Percentiles rank a stretch among this genome's conserved stretches.
These are phyloP conservation scores for Pogonocherus hispidulus DNA, from an alignment of 2,888 invertebrate species.

Conservation along the genomic window DNA sequence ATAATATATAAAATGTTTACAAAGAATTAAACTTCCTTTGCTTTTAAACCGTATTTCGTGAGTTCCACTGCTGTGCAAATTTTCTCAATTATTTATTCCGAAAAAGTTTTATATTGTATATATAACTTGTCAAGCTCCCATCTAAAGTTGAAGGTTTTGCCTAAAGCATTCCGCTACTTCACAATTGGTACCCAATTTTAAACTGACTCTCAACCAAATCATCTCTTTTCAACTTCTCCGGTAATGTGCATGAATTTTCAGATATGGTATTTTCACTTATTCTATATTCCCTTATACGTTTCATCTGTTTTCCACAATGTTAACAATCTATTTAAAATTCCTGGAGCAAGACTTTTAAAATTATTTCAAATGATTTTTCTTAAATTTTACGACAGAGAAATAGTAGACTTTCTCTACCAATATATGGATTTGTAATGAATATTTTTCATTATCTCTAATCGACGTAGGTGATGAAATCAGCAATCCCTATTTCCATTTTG, in stretches of 20 bases:
- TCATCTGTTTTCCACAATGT: not conserved
- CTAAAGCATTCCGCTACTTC: constrained; percentile 13
- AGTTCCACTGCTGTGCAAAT: constrained; percentile 20
- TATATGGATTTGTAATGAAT: too few relatives aligned
- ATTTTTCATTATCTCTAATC: too few relatives aligned
- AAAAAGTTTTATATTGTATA: constrained; percentile 45
- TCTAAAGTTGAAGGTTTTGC: constrained; percentile 16
- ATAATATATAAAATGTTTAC: constrained; percentile 21
- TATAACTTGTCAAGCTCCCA: constrained; percentile 43
- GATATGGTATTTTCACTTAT: constrained; percentile 12
- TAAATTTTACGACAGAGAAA: too few relatives aligned
- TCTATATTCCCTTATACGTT: not conserved
- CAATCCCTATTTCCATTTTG: too few relatives aligned
- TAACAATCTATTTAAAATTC: not conserved
- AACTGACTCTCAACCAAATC: constrained; percentile 18
- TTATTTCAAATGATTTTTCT: not conserved
- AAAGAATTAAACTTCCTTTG: constrained; percentile 18
- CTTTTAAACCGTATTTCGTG: constrained; percentile 10
- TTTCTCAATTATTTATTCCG: constrained; percentile 44
- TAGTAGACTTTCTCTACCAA: too few relatives aligned
- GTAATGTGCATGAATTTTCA: constrained; percentile 17
- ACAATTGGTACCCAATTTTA: constrained; percentile 12
- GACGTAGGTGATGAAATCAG: too few relatives aligned
- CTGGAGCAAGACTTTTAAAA: not conserved
- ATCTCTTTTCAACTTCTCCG: constrained; percentile 10